Evolutionary conservation across 2,888 invertebrate species (phyloP), one percentile per base, ranked within the genome.

Genomic region (Aleiodes testaceus): DNA sequence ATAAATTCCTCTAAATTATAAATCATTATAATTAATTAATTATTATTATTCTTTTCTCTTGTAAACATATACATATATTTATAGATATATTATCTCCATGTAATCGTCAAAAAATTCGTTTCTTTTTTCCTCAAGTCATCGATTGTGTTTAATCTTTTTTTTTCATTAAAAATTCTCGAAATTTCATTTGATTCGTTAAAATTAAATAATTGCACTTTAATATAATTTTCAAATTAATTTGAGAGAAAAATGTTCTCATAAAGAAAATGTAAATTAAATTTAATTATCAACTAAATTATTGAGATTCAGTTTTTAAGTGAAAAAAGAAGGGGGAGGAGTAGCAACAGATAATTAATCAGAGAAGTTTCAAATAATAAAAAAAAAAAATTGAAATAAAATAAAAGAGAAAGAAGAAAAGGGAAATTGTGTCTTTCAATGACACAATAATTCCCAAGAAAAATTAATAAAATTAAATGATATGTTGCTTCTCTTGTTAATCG

Each of bases 401-500:
- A 68, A 61, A 66, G 50, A 52, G 65, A 64, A 42, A 69, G 69
- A 52, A 61, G 61, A 49, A 50, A 64, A 70, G 42, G 64, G 30
- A 42, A 36, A 36, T 36, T 59, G 59, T 59, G 59, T 3, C 36
- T 42, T 42, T 18, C 11, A 7, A 7, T 11, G 3, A 22, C 12
- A 7, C 63, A 63, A 18, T n/a, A n/a, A 22, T n/a, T 45, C 63
- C 22, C 63, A 47, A 7, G 47, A 66, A 63, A 66, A 63, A 72
- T 53, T 65, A 67, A 85, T 84, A 82, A 82, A 85, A 84, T 83
- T 82, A 85, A 84, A 84, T 86, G 85, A 86, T 86, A 86, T 86
- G 85, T 86, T 81, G 83, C 81, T 84, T 85, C 83, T 85, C 85
- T 84, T 84, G 85, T 84, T 85, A 84, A 84, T 82, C 79, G 73